Evolutionary conservation across 2,888 invertebrate genomes (phyloP).

Genomic region (Yponomeuta plumbellus): DNA sequence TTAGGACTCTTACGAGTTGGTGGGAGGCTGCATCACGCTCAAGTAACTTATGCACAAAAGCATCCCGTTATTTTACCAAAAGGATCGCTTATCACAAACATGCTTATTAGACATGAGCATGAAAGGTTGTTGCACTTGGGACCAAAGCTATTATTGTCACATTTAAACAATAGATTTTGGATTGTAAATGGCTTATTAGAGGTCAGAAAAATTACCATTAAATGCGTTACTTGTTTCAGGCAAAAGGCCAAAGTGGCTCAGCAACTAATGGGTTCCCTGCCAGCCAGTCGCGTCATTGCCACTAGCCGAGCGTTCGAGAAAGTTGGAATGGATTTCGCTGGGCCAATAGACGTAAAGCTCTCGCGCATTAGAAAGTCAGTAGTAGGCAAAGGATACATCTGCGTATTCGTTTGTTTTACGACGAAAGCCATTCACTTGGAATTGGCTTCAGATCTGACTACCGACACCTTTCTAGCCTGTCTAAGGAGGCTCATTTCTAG

Average conservation of each 20-base stretch:
- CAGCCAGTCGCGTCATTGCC: conserved; percentile 18
- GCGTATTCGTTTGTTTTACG: conserved; percentile 22
- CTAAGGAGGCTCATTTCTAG: conserved; percentile 9
- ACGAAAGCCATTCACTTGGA: conserved; percentile 24
- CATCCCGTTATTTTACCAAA: conserved; percentile 15
- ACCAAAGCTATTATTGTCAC: conserved; percentile 18
- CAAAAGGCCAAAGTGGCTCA: conserved; percentile 21
- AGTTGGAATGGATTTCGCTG: conserved; percentile 21
- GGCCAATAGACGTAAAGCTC: conserved; percentile 20
- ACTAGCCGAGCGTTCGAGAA: too few species aligned
- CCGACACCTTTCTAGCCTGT: conserved; percentile 5
- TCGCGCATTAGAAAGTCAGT: conserved; percentile 19
- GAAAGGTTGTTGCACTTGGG: conserved; percentile 20
- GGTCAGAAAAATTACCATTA: conserved; percentile 24
- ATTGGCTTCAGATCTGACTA: conserved; percentile 13
- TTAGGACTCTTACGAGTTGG: conserved; percentile 8
- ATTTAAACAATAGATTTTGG: conserved; percentile 22
- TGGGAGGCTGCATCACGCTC: conserved; percentile 13
- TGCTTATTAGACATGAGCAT: conserved; percentile 17
- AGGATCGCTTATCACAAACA: conserved; percentile 2
- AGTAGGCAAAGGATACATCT: conserved; percentile 22
- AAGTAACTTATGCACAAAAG: conserved; percentile 9
- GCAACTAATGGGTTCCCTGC: conserved; percentile 26
- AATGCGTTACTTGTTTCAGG: conserved; percentile 26
- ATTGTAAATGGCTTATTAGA: conserved; percentile 22